Evolutionary conservation across 2,113 vertebrate genomes (phyloP), one percentile per base, ranked within the genome.

Genomic region (Colinus virginianus): DNA sequence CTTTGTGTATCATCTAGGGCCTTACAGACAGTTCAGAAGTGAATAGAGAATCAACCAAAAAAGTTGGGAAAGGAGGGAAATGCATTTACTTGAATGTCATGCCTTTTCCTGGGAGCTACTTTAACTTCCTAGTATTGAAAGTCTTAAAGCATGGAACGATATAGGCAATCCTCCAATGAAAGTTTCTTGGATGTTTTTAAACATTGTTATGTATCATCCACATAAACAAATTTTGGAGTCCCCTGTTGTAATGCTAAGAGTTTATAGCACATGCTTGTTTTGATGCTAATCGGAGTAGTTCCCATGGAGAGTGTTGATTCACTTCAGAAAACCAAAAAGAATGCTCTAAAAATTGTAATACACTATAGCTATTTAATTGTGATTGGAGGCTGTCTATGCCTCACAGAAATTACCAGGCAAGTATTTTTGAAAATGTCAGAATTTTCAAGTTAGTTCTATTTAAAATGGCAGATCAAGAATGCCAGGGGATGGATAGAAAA

Each of bases 391-490:
- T 96, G 69, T 72, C 90, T 91, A 49, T 93, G 58, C 79, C 78
- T 88, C 66, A 40, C 2, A 2, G 90, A 95, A 95, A 97, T 93
- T 92, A 91, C 59, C 45, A 62, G 87, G 83, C 78, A 75, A 75
- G 43, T 40, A 22, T 84, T 94, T 79, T 64, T 88, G 86, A 67
- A 93, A 96, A 88, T 90, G 79, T 88, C 87, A 91, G 84, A 76
- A 80, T 93, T 93, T 94, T 93, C 78, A 81, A 68, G 78, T 94
- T 84, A 70, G 32, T 83, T 92, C 87, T 84, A n/a, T 95, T 96
- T 85, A 70, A 94, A 90, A 81, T 32, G 56, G 30, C 45, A 32
- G 22, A 61, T 63, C 46, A 84, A 77, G 77, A 88, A 67, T 67
- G 42, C 5, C 4, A 83, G 67, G 45, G 79, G 55, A 74, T 78